Percentiles rank a stretch among this genome's conserved stretches.
Evolutionary conservation across 2,888 invertebrate genomes (phyloP).

Genomic region (Rhodophaea formosa): DNA sequence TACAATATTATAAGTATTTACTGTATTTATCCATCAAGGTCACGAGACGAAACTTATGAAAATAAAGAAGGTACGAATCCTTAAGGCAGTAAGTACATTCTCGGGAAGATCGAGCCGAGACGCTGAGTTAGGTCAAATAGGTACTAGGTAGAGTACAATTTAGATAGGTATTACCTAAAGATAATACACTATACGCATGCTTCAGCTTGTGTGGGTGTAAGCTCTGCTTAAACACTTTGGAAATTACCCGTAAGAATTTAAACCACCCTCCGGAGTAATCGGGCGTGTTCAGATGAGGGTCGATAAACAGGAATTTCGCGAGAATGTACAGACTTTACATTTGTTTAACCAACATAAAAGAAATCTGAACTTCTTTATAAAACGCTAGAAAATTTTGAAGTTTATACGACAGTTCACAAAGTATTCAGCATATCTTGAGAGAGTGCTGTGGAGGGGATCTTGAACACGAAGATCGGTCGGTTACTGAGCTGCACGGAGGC

Average conservation of each 20-base stretch:
- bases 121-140: too few species aligned
- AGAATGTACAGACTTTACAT: not conserved
- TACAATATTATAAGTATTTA: not conserved
- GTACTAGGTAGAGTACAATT: too few species aligned
- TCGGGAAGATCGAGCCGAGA: too few species aligned
- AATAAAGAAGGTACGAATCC: not conserved
- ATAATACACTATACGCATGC: too few species aligned
- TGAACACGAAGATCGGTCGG: constrained; percentile 52
- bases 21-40: not conserved
- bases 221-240: too few species aligned
- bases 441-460: constrained; percentile 42
- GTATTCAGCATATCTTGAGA: constrained; percentile 35
- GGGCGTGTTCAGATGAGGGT: too few species aligned
- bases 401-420: constrained; percentile 12
- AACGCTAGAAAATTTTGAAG: constrained; percentile 21
- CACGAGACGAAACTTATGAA: constrained; percentile 15
- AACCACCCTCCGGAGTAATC: too few species aligned
- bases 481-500: constrained; percentile 54
- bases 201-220: too few species aligned
- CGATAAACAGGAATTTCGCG: too few species aligned
- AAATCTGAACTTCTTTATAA: not conserved
- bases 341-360: not conserved
- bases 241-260: too few species aligned
- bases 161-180: too few species aligned
- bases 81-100: too few species aligned